Base-by-base conservation (phyloP, 2,797 vertebrate species). In the Pangasius krempfi region DNA sequence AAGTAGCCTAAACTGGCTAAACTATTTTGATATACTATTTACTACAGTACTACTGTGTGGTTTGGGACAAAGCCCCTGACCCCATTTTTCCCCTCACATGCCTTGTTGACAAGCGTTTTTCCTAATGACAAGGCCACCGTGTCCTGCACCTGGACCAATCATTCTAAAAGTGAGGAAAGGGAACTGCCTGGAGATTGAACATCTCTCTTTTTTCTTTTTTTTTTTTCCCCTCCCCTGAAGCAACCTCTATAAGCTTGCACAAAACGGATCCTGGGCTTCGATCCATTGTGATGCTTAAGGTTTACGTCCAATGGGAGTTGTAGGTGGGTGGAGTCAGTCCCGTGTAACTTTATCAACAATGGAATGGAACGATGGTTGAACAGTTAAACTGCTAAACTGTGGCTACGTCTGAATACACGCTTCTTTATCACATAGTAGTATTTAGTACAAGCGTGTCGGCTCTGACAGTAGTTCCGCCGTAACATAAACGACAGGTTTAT, bases 71-170 rank as follows among this genome's bases (percentile, higher is more conserved):
- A 75, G 87, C 87, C 90, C 44, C 14, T 91, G 90, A 90, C 90
- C 92, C 47, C 5, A 33, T 54, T 68, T 92, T 90, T 40, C 90
- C 52, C 40, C 81, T 22, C 52, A 22, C 37, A 44, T 52, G n/a
- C 33, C 60, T 40, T 66, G 70, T 78, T 78, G 87, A 84, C 70
- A 40, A 18, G 30, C 70, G 22, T 27, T 75, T 66, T 84, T 44
- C 58, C 58, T 68, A 68, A 88, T 33, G 50, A 25, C 87, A 68
- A 88, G 81, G 72, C 86, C 7, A 30, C 58, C 1, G 20, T 20
- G 84, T 68, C 78, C 70, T 76, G 89, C 92, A 91, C 89, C 92
- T 90, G 90, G 85, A 70, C 84, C 83, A 78, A 76, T 92, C 89
- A 91, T 89, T 92, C 89, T 85, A 86, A 85, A 12, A 52, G n/a